Evolutionary conservation across 2,113 vertebrate species (phyloP), one percentile per base, ranked within the genome.

Genomic region (Pipa parva): DNA sequence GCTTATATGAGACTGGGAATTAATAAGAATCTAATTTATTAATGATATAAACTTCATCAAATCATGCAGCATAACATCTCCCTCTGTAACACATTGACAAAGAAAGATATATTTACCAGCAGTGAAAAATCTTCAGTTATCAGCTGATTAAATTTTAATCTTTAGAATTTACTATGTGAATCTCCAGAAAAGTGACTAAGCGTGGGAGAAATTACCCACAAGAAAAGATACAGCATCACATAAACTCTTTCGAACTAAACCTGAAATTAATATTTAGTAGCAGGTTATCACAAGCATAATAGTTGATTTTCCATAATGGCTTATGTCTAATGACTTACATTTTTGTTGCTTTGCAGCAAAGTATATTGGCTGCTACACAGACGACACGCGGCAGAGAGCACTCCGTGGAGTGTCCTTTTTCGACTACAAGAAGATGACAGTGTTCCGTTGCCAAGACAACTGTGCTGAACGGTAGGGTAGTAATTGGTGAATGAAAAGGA

Each of bases 391-490:
- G 70, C 92, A 75, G 46, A 84, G 95, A 74, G 92, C 93, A 0
- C 91, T 99, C 61, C 89, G 92, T 17, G 97, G 97, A 20, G 88
- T 92, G 67, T 97, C 95, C 74, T 98, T 98, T 86, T 93, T 96
- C 2, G 97, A 99, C 95, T 98, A 99, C 91, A 97, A 96, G 82
- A 98, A 95, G 90, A 99, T 98, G 97, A 97, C 97, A 8, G 81
- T 97, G 71, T 98, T 98, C 78, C 97, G 95, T 81, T 98, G 95
- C 89, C 97, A 98, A 82, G 97, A 99, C 93, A 99, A 95, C 93
- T 98, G 97, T 50, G 97, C 93, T 1, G 95, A 98, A 81, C 89
- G 97, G 97, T 97, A 92, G 73, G 86, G 39, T 7, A 3, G 33
- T 63, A 2, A n/a, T 45, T 70, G 66, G 24, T 61, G 66, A 45